Conservation (phyloP, 2,113 vertebrate genomes). For the Machaerirhynchus nigripectus region DNA sequence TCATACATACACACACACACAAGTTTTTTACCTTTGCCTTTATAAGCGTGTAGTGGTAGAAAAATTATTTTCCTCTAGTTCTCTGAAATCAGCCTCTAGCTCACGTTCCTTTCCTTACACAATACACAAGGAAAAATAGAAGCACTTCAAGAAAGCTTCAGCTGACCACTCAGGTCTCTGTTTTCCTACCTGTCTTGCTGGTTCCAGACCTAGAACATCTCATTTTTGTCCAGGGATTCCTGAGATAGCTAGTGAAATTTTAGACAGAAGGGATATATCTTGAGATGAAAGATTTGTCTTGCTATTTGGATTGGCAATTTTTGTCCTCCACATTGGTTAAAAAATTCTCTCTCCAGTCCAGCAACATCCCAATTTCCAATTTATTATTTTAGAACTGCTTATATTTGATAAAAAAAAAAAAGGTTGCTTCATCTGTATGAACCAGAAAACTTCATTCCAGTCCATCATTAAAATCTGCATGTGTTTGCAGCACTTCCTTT, state of each 20-base stretch:
- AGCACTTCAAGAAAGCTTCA: background rate
- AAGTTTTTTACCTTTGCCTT: background rate
- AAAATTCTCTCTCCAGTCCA: background rate
- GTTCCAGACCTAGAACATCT: background rate
- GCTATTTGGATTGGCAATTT: background rate
- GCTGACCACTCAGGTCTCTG: background rate
- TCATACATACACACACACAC: no score
- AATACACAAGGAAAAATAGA: background rate
- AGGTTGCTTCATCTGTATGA: background rate
- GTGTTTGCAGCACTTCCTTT: background rate
- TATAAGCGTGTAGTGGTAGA: background rate
- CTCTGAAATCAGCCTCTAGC: background rate
- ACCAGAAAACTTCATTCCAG: background rate
- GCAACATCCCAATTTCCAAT: background rate
- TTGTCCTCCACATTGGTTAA: background rate
- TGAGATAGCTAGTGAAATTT: background rate
- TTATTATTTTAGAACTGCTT: background rate
- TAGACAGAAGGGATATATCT: background rate
- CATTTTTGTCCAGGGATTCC: background rate
- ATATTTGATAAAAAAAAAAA: background rate
- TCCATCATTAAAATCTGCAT: background rate
- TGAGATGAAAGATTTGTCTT: background rate
- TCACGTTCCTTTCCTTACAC: background rate
- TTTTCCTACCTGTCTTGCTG: background rate
- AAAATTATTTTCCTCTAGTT: background rate